Evolutionary conservation across 2,888 invertebrate species (phyloP).

Genomic region (Chironomus tentans): DNA sequence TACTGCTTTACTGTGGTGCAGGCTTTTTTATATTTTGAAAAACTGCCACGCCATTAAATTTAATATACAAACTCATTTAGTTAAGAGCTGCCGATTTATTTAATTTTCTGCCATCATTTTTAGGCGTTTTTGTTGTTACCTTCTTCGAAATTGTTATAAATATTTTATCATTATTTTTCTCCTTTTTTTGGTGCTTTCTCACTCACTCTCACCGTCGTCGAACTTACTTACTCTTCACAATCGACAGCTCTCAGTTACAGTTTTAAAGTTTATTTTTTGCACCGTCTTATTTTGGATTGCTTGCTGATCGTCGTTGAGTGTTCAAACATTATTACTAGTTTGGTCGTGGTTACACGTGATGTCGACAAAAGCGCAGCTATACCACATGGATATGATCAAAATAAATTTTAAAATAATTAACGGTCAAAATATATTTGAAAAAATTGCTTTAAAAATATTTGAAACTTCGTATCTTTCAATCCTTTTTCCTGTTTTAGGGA

Average conservation of each 20-base stretch:
- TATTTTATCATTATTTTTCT: slow-evolving; percentile 24
- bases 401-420: too few species aligned
- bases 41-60: slow-evolving; percentile 45
- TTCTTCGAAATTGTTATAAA: slow-evolving; percentile 27
- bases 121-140: slow-evolving; percentile 25
- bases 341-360: too few species aligned
- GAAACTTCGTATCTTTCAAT: too few species aligned
- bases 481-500: too few species aligned
- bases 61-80: slow-evolving; percentile 45
- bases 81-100: slow-evolving; percentile 46
- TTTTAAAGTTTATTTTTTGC: background rate
- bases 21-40: slow-evolving; percentile 36
- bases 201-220: background rate
- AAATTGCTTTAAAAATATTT: too few species aligned
- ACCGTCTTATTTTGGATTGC: background rate
- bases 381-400: too few species aligned
- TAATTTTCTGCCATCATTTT: slow-evolving; percentile 31
- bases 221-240: background rate
- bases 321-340: too few species aligned
- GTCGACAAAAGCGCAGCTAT: too few species aligned
- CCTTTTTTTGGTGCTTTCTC: background rate
- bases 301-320: too few species aligned
- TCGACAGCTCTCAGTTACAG: background rate
- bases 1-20: slow-evolving; percentile 11
- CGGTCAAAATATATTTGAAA: too few species aligned